Evolutionary conservation across 2,113 vertebrate genomes (phyloP), one percentile per base, ranked within the genome.

Genomic region (Amphiprion percula): DNA sequence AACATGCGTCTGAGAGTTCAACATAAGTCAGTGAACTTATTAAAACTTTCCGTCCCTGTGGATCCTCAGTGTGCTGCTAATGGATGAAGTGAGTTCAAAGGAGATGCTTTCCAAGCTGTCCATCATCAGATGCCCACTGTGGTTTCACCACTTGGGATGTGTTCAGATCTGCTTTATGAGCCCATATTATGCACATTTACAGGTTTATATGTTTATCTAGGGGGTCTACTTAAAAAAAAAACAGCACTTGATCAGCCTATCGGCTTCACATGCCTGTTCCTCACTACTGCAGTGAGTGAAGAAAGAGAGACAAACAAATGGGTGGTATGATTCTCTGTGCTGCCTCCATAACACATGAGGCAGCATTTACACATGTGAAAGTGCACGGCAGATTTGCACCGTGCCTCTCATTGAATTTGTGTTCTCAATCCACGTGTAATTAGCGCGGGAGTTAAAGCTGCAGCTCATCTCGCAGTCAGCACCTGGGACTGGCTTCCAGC

Each of bases 381-480:
- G 61, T 0, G 21, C 19, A n/a, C 5, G 52, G 21, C 52, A 67
- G 55, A 66, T 60, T 65, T 66, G 28, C 59, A 58, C 79, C 10
- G 68, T 16, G 68, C 46, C 56, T 66, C 39, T 81, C 71, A 74
- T 49, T 83, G 82, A 70, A 81, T 77, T 64, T 76, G 50, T 11
- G 16, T 39, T 52, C 6, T n/a, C 76, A 90, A 75, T 83, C 82
- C 81, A 63, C 0, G 69, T 11, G 69, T 82, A 85, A 90, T 90
- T 90, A 87, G 82, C 7, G n/a, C 9, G 60, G 26, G 77, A 79
- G 49, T 72, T 80, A 80, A 69, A 55, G 79, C 68, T 47, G 86
- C 41, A 69, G 70, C 52, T 73, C 73, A 70, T 69, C 75, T 44
- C 49, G 26, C 53, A 70, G 58, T 30, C 80, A 17, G 74, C 85